Evolutionary conservation across 2,113 vertebrate species (phyloP).

Genomic region (Rhinoderma darwinii): DNA sequence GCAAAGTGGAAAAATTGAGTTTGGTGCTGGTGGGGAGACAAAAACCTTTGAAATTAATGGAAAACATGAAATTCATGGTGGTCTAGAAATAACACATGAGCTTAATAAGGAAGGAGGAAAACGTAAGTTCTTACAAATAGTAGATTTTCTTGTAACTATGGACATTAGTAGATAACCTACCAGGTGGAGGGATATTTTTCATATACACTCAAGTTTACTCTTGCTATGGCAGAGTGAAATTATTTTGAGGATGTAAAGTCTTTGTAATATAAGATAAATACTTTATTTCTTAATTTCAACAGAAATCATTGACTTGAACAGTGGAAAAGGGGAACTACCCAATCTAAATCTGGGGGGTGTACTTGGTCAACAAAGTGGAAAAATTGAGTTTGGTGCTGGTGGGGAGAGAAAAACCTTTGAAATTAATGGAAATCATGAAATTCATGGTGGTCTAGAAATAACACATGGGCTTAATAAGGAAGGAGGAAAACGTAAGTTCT

Average conservation of each 20-base stretch:
- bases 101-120: not conserved
- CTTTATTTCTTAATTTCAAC: too few relatives aligned
- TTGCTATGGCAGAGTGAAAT: too few relatives aligned
- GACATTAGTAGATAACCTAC: not conserved
- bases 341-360: too few relatives aligned
- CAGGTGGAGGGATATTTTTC: not conserved
- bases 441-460: not conserved
- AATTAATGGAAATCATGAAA: not conserved
- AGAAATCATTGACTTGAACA: too few relatives aligned
- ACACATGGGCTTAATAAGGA: not conserved
- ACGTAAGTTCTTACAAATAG: not conserved
- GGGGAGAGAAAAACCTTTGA: not conserved
- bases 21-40: not conserved
- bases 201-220: too few relatives aligned
- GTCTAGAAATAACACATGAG: not conserved
- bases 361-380: not conserved
- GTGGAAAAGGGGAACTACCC: too few relatives aligned
- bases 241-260: too few relatives aligned
- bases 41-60: not conserved
- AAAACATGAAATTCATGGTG: not conserved
- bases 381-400: not conserved
- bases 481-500: not conserved
- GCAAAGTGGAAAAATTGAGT: not conserved
- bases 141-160: too few relatives aligned
- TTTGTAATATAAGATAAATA: too few relatives aligned